Base-by-base conservation (phyloP, 2,888 invertebrate genomes). In the Cheilosia soror region DNA sequence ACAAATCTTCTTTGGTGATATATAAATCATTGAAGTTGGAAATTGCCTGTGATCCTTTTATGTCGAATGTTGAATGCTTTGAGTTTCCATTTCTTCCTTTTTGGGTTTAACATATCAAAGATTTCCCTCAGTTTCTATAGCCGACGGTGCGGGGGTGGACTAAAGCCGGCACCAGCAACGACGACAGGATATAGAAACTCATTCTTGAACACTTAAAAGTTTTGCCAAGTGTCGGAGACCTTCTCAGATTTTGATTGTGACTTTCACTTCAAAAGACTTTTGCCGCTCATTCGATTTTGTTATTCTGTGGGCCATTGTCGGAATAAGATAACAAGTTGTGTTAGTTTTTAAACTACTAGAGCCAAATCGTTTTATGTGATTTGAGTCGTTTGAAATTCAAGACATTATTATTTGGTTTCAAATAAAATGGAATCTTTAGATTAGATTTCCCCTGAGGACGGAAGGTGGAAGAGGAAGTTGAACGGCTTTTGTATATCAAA, bases 1-100 rank as follows among this genome's bases (percentile, higher is more conserved):
- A 80, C 80, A 81, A 81, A 81, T 81, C 76, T 85, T 40, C 60
- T 85, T 80, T 66, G 81, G 81, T 62, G 60, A 71, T 68, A 85
- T 85, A 85, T 85, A 85, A 81, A 85, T 85, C 85, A 85, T 76
- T 81, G 81, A 81, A 85, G 76, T 85, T 81, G 72, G 81, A 80
- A 85, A 81, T 81, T 81, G 81, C 77, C 77, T 81, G 81, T 68
- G 77, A 85, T 85, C 81, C 85, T 72, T 81, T 81, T 81, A 76
- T 71, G 76, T 80, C 77, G 80, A 81, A 76, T 75, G 73, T 31
- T 58, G 63, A 79, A 79, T 80, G 71, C 75, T 71, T 80, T 51
- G 40, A 71, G 60, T 71, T 69, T 77, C 68, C 37, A 33, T 66
- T 73, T 71, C 60, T 71, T 57, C 57, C 13, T 53, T 76, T 63